Conservation (phyloP, 64 coral and sea anemone genomes). For the Pocillopora damicornis region DNA sequence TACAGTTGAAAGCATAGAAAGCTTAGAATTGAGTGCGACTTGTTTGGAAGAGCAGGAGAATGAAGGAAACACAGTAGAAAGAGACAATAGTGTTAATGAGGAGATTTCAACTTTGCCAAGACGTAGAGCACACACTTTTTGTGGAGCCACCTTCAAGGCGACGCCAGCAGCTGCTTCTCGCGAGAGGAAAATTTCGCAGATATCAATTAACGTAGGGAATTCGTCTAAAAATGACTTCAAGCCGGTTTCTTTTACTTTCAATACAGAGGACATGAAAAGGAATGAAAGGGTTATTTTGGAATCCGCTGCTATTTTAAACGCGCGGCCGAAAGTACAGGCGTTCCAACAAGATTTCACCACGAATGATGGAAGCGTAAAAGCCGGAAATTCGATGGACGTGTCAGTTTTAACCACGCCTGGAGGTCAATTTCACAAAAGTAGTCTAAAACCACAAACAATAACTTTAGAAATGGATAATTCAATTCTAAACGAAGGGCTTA, state of each 20-base stretch:
- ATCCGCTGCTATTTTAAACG: background rate
- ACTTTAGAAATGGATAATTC: constrained; percentile 8
- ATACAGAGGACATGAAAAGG: background rate
- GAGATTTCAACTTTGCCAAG: background rate
- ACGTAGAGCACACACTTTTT: constrained; percentile 9
- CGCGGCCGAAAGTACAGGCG: background rate
- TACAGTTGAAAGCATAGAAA: background rate
- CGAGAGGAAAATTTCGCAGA: background rate
- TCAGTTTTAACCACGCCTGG: background rate
- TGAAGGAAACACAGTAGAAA: background rate
- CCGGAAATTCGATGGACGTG: too few relatives aligned
- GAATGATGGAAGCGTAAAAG: background rate
- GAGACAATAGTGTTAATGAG: background rate
- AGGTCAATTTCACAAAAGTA: background rate
- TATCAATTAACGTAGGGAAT: constrained; percentile 5
- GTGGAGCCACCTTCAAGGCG: background rate
- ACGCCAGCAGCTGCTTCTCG: background rate
- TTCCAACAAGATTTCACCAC: background rate
- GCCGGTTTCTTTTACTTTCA: constrained; percentile 27
- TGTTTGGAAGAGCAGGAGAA: background rate
- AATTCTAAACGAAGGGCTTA: background rate
- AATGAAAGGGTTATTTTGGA: background rate
- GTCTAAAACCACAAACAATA: background rate
- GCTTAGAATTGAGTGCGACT: background rate
- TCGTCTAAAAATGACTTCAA: background rate